phyloP scores from a whole-genome alignment of 1,140 invertebrate genomes.

The Musca vetustissima region DNA sequence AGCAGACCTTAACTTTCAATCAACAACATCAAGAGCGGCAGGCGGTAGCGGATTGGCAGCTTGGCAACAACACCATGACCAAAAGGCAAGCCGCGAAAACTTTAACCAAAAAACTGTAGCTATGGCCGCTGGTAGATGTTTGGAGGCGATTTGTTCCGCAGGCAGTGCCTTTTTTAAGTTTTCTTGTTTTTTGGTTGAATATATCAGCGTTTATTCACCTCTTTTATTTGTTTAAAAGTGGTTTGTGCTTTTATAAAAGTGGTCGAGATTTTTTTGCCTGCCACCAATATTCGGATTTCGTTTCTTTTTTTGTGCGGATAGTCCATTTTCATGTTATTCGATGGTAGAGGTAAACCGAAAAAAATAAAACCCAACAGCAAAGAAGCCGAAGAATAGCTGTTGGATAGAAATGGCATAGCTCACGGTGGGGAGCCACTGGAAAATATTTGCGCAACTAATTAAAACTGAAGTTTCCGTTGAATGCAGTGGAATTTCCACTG shows the following conservation, averaged over 20 bases:
- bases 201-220: neutral
- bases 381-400: neutral
- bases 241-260: neutral
- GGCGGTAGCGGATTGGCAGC: too few species aligned
- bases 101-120: neutral
- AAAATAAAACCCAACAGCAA: neutral
- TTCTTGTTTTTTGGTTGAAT: conserved; percentile 1
- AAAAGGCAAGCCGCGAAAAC: neutral
- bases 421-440: neutral
- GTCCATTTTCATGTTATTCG: neutral
- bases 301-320: neutral
- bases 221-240: neutral
- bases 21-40: too few species aligned
- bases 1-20: conserved; percentile 14
- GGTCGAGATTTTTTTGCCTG: neutral
- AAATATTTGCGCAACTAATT: conserved; percentile 33
- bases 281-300: neutral
- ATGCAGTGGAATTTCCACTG: conserved; percentile 11
- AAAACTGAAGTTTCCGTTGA: conserved; percentile 27
- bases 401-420: too few species aligned
- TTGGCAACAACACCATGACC: neutral
- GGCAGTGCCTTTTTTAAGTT: too few species aligned
- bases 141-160: too few species aligned
- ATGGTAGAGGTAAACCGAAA: neutral
- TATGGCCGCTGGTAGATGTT: neutral